Conservation (phyloP, 2,113 vertebrate species). For the Periophthalmus modestus region DNA sequence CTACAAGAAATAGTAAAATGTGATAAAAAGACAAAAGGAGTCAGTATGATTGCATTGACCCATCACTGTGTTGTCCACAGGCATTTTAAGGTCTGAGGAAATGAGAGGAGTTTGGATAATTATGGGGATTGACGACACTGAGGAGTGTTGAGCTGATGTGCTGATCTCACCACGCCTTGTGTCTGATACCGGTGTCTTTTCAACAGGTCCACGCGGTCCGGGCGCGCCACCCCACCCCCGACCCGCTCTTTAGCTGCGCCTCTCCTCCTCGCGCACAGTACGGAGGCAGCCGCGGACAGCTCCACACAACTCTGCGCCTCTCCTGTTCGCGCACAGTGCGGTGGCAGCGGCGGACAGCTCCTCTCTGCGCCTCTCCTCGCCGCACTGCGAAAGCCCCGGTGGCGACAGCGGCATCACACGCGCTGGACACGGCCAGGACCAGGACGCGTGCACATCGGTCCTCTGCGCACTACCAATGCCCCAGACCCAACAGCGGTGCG, state of each 20-base stretch:
- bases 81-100: background rate
- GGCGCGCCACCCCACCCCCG: conserved; percentile 6
- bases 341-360: conserved; percentile 31
- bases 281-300: conserved; percentile 30
- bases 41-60: background rate
- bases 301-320: conserved; percentile 27
- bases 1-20: background rate
- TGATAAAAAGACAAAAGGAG: background rate
- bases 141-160: background rate
- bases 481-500: conserved; percentile 48
- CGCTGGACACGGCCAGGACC: background rate
- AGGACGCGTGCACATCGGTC: conserved; percentile 29
- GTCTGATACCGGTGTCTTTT: background rate
- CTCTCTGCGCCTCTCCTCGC: conserved; percentile 28
- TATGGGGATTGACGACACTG: background rate
- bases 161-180: background rate
- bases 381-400: conserved; percentile 50
- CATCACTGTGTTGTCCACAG: too few relatives aligned
- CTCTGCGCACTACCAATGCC: conserved; percentile 47
- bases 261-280: conserved; percentile 36
- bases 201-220: conserved; percentile 9
- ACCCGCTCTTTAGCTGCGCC: conserved; percentile 28
- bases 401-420: conserved; percentile 2
- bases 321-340: conserved; percentile 39
- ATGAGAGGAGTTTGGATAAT: background rate